Evolutionary conservation across 2,888 invertebrate species (phyloP), one percentile per base, ranked within the genome.

Genomic region (Plagiodera versicolora): DNA sequence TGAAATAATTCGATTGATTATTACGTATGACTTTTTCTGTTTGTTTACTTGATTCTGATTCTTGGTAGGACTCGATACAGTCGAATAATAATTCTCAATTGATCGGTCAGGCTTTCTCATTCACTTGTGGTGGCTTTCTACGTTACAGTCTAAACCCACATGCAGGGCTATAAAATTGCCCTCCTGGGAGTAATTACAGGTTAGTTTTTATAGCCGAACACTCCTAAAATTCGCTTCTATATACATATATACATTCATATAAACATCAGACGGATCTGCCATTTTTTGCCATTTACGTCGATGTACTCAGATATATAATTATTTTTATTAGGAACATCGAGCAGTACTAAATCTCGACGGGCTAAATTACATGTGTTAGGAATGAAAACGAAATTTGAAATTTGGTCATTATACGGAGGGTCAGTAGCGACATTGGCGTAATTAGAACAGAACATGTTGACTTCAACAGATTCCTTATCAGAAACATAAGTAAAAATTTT

Each of bases 121-220:
- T n/a, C n/a, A n/a, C 24, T 24, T 24, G 24, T 24, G 24, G 24
- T 24, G 24, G 24, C 24, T n/a, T n/a, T n/a, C 24, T 6, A 39
- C 2, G 39, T 39, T 14, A 39, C 39, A 39, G 39, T 39, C 39
- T 39, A n/a, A 39, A 14, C 39, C 14, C 39, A 14, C 14, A 6
- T 39, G 14, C 39, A 39, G 14, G 39, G 39, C 39, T 39, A 66
- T 69, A 71, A 71, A 71, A 71, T 48, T 67, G 67, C 66, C 67
- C 66, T 67, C 67, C 67, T 60, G 60, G 65, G 57, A 44, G 28
- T 71, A 71, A 71, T 71, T 68, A 67, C 60, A 58, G 69, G 62
- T 61, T 61, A 64, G 67, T 67, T 64, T 66, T 66, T 66, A 56
- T 66, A 48, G 44, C 51, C 54, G 58, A 65, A 55, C 65, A 65